Percentiles rank a stretch among this genome's conserved stretches.
Evolutionary conservation across 1,140 invertebrate species (phyloP).

Genomic region (Sogatella furcifera): DNA sequence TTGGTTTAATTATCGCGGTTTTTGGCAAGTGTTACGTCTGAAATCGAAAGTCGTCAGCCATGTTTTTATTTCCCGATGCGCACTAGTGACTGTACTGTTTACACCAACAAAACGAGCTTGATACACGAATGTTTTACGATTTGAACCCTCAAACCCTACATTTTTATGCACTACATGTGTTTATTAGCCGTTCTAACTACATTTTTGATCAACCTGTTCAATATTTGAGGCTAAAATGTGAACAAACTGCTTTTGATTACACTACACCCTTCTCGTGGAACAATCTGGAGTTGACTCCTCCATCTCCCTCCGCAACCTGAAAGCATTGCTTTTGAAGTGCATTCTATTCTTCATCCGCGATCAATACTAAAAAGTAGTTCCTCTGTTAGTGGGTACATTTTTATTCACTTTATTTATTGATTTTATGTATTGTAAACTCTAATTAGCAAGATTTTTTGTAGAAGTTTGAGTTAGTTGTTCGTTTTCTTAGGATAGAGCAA

Average conservation of each 20-base stretch:
- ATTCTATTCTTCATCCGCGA: too few relatives aligned
- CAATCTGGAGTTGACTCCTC: too few relatives aligned
- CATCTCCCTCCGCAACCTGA: too few relatives aligned
- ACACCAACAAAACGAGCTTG: background rate
- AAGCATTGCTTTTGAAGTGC: too few relatives aligned
- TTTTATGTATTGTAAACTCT: too few relatives aligned
- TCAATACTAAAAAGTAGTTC: too few relatives aligned
- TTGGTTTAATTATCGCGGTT: background rate
- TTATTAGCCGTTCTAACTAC: background rate
- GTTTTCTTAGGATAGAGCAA: background rate
- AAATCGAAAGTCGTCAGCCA: constrained; percentile 16
- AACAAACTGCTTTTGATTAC: background rate
- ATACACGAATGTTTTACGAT: background rate
- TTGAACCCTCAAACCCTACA: background rate
- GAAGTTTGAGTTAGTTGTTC: too few relatives aligned
- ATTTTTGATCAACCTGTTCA: background rate
- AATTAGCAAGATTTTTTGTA: too few relatives aligned
- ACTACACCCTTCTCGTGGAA: background rate
- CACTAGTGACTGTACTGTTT: background rate
- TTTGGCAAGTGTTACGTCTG: background rate
- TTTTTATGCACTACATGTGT: background rate
- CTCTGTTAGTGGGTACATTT: too few relatives aligned
- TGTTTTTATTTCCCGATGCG: constrained; percentile 19
- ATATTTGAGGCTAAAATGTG: background rate
- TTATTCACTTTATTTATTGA: too few relatives aligned